Percentiles rank a stretch among this genome's conserved stretches.
phyloP scores from a whole-genome alignment of 2,888 invertebrate species.

The Leptopilina drosophilae region DNA sequence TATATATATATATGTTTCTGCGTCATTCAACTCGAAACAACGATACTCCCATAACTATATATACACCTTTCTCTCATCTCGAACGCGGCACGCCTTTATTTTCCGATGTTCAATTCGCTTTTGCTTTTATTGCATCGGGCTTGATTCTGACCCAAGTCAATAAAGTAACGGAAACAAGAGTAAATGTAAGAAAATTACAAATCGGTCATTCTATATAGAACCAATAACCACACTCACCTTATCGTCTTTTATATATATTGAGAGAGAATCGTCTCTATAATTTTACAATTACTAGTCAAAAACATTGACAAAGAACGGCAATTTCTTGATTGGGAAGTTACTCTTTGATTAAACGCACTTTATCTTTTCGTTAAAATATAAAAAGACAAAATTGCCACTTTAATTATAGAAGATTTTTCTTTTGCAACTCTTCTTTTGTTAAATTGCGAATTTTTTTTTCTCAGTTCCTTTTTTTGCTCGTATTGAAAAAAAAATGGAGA shows the following conservation, averaged over 20 bases:
- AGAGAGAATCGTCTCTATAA: background rate
- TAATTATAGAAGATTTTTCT: background rate
- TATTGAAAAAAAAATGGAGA: no score
- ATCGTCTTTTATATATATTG: background rate
- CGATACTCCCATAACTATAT: conserved; percentile 52
- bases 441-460: background rate
- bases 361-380: background rate
- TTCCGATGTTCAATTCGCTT: conserved; percentile 42
- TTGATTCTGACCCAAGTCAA: conserved; percentile 53
- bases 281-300: background rate
- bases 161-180: conserved; percentile 46
- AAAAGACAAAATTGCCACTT: background rate
- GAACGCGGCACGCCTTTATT: conserved; percentile 52
- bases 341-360: conserved; percentile 3
- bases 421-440: background rate
- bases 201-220: background rate
- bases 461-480: no score
- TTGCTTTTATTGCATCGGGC: conserved; percentile 43
- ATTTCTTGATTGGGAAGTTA: background rate
- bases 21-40: conserved; percentile 5
- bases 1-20: background rate
- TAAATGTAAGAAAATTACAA: conserved; percentile 34
- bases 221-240: conserved; percentile 3
- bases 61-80: conserved; percentile 65
- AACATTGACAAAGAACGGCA: background rate